A percentile compares a stretch with the other conserved stretches of the same genome.
phyloP scores from a whole-genome alignment of 2,888 invertebrate species.

The Eristalinus sepulchralis region DNA sequence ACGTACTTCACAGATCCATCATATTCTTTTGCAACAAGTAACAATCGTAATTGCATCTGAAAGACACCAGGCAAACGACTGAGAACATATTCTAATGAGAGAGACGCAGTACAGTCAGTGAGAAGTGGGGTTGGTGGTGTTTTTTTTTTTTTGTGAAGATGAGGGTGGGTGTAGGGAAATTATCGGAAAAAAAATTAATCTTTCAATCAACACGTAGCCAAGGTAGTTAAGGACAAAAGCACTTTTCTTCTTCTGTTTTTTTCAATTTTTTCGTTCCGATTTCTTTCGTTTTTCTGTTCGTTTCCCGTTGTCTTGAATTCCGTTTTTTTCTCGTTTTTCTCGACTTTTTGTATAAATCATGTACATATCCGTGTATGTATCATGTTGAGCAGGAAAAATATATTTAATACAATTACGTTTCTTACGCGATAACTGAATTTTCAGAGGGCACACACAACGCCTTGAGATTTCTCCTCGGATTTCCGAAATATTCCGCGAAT shows the following conservation, averaged over 20 bases:
- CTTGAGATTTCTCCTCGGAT: not conserved
- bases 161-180: not conserved
- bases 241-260: slow-evolving; percentile 45
- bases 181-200: slow-evolving; percentile 16
- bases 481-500: not conserved
- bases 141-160: not conserved
- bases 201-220: slow-evolving; percentile 69
- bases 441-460: slow-evolving; percentile 12
- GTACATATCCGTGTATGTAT: not conserved
- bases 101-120: slow-evolving; percentile 1
- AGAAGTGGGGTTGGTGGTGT: too few species aligned
- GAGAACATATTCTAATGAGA: slow-evolving; percentile 10
- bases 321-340: not conserved
- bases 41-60: slow-evolving; percentile 65
- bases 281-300: not conserved
- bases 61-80: slow-evolving; percentile 51
- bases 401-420: not conserved
- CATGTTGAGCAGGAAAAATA: not conserved
- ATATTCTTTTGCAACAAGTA: slow-evolving; percentile 42
- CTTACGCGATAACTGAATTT: not conserved
- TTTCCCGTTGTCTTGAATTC: too few species aligned
- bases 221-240: slow-evolving; percentile 49
- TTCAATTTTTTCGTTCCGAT: slow-evolving; percentile 1
- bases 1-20: slow-evolving; percentile 65
- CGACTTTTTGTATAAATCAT: not conserved